Base-by-base conservation (phyloP, 1,140 invertebrate species). In the Elymnias hypermnestra region DNA sequence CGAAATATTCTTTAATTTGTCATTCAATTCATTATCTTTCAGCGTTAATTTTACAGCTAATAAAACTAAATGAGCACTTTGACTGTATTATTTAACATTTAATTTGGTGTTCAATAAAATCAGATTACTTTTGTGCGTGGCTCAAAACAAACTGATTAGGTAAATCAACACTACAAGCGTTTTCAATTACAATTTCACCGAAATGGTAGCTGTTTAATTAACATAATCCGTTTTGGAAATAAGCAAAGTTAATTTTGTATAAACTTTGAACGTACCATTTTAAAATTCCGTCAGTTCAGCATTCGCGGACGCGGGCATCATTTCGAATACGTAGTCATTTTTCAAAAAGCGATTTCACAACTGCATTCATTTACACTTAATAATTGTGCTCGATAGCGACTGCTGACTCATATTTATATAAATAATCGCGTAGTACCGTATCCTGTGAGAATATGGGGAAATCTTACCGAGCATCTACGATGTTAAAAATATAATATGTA, bases 381-480 rank as follows among this genome's bases (percentile, higher is more conserved):
- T 75, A 79, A 81, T 78, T 78, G 71, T 74, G 63, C 74, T 72
- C 74, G 66, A 55, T 69, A 54, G 65, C 66, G 70, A 65, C 62
- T 63, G 59, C 59, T 62, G 67, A 61, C 75, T 82, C 73, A 85
- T 83, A 82, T n/a, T n/a, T n/a, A n/a, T n/a, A n/a, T n/a, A n/a
- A n/a, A n/a, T n/a, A n/a, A n/a, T n/a, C n/a, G n/a, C n/a, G n/a
- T n/a, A n/a, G n/a, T n/a, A n/a, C n/a, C n/a, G n/a, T n/a, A n/a
- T n/a, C n/a, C n/a, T n/a, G n/a, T n/a, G n/a, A n/a, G n/a, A n/a
- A n/a, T n/a, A n/a, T n/a, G n/a, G n/a, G n/a, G n/a, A n/a, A n/a
- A n/a, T n/a, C n/a, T n/a, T n/a, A n/a, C n/a, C n/a, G n/a, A n/a
- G n/a, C n/a, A n/a, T n/a, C n/a, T n/a, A n/a, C n/a, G n/a, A n/a